Conservation (phyloP, 2,113 vertebrate genomes). For the Aptenodytes patagonicus region DNA sequence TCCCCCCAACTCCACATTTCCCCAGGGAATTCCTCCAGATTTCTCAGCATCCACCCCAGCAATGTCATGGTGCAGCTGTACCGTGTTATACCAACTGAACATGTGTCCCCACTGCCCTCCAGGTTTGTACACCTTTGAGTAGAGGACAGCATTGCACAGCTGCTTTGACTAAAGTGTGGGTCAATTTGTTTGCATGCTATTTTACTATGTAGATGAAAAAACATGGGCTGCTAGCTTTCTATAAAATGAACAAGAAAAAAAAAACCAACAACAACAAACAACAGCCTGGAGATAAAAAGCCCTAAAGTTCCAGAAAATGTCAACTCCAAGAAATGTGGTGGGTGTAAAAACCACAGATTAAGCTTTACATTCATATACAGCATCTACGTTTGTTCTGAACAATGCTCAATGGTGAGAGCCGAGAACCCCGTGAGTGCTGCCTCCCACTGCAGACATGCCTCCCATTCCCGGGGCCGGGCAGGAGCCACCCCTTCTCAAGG, state of each 20-base stretch:
- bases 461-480: conserved; percentile 37
- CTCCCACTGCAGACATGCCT: conserved; percentile 62
- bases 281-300: neutral
- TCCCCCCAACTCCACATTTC: neutral
- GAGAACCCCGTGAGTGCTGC: neutral
- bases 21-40: neutral
- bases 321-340: conserved; percentile 37
- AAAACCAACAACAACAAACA: neutral
- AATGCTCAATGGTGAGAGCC: neutral
- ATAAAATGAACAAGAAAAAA: neutral
- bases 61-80: neutral
- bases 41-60: neutral
- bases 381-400: neutral
- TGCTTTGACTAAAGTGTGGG: neutral
- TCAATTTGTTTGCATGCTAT: neutral
- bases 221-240: neutral
- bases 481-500: neutral
- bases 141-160: neutral
- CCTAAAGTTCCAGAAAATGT: conserved; percentile 8
- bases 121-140: neutral
- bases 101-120: neutral
- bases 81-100: neutral
- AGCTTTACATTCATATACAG: neutral
- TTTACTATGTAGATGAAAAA: neutral
- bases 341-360: conserved; percentile 43